A percentile compares a stretch with the other conserved stretches of the same genome.
phyloP scores from a whole-genome alignment of 2,888 invertebrate species.

The Chaetogeoica ovagalla region DNA sequence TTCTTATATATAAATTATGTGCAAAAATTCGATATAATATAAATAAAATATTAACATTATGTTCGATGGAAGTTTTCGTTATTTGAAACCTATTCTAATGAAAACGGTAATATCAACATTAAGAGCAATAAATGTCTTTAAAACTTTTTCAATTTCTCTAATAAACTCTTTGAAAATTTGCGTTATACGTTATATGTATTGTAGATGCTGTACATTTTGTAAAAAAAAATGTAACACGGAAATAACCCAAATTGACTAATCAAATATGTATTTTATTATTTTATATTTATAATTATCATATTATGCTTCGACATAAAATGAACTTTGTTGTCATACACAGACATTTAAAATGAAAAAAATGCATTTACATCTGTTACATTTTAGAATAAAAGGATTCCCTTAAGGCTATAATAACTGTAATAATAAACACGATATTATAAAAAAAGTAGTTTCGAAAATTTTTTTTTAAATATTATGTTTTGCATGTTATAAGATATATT shows the following conservation, averaged over 20 bases:
- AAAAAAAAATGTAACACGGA: not conserved
- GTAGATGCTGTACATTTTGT: not conserved
- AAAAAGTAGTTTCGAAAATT: too few relatives aligned
- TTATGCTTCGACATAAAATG: not conserved
- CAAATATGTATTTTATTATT: not conserved
- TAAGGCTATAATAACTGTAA: too few relatives aligned
- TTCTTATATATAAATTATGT: too few relatives aligned
- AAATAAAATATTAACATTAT: constrained; percentile 8
- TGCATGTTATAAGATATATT: too few relatives aligned
- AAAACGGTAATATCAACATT: constrained; percentile 19
- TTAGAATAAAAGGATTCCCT: too few relatives aligned
- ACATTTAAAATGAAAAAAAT: too few relatives aligned
- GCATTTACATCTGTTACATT: too few relatives aligned
- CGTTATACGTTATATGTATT: too few relatives aligned
- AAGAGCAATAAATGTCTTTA: constrained; percentile 1
- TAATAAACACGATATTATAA: too few relatives aligned
- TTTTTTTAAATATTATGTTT: too few relatives aligned
- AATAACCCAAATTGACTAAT: not conserved
- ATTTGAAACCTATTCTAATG: constrained; percentile 7
- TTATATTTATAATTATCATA: not conserved
- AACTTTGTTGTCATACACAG: not conserved
- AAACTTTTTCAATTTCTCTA: constrained; percentile 45
- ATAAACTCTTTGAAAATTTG: constrained; percentile 17
- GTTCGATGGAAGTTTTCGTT: constrained; percentile 8
- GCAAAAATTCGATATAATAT: too few relatives aligned